Evolutionary conservation across 2,888 invertebrate species (phyloP).

Genomic region (Meghimatium bilineatum): DNA sequence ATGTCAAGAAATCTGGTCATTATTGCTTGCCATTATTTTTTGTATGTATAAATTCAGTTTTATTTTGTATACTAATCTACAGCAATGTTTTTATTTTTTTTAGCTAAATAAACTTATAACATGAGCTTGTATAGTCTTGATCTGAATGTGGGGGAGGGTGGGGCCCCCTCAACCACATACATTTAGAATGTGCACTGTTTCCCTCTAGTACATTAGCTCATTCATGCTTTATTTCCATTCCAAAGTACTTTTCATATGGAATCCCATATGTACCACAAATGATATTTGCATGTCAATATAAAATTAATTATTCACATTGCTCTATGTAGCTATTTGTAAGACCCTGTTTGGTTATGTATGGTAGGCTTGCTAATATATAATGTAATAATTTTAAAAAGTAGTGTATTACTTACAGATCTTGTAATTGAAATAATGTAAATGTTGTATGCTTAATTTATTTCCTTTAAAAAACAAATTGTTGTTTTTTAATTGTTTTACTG

Average conservation of each 20-base stretch:
- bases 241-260: background rate
- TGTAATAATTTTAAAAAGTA: constrained; percentile 4
- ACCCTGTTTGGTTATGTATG: background rate
- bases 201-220: background rate
- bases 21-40: background rate
- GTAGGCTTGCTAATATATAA: constrained; percentile 6
- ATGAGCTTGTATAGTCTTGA: background rate
- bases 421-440: constrained; percentile 24
- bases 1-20: background rate
- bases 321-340: constrained; percentile 1
- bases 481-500: constrained; percentile 2
- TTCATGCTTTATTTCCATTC: constrained; percentile 19
- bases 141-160: no score
- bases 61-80: background rate
- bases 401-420: constrained; percentile 25
- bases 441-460: constrained; percentile 43
- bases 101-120: background rate
- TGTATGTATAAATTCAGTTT: background rate
- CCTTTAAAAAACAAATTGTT: background rate
- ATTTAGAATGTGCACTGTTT: no score
- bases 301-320: background rate
- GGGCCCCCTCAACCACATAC: no score
- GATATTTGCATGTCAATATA: constrained; percentile 20
- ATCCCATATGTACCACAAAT: background rate
- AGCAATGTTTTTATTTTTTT: background rate